Evolutionary conservation across 2,888 invertebrate genomes (phyloP), one percentile per base, ranked within the genome.

Genomic region (Eupithecia tripunctaria): DNA sequence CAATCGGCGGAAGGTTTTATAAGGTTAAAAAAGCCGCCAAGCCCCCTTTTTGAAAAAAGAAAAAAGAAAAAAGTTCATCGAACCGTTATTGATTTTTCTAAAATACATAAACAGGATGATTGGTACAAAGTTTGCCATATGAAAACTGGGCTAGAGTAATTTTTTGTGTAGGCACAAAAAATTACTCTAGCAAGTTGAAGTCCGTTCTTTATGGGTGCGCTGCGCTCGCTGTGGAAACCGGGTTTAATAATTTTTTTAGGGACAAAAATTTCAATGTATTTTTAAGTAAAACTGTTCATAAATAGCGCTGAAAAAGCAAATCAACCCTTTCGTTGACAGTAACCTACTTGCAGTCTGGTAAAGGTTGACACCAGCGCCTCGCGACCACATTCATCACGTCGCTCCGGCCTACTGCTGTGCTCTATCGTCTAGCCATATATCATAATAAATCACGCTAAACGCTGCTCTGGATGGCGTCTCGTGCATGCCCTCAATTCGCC

Each of bases 361-460:
- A 32, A 32, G 62, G 62, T 32, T 63, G 29, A 32, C 62, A 32
- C 32, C 62, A 63, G 62, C 36, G 8, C 7, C 36, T 36, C 62
- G 29, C 32, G 62, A n/a, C 62, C 75, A 68, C 80, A 85, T 87
- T 81, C 81, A 85, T 86, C 85, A 79, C 18, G 56, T 56, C 21
- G 56, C 56, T 79, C 73, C 76, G 79, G 80, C 81, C 84, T 79
- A 81, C 81, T 77, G 51, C 51, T 80, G 77, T 75, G 82, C 84
- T 85, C 84, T 84, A 86, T 88, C 85, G 82, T 84, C 82, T 83
- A 74, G 85, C 85, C 81, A 89, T 91, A 87, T 84, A 89, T 90
- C 91, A 90, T 88, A 88, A 89, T 90, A 91, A 91, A 91, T 91
- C 91, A 89, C 83, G 81, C 81, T 85, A 84, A 85, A 83, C 82